phyloP scores from a whole-genome alignment of 2,797 vertebrate species.

The Nannoperca australis region DNA sequence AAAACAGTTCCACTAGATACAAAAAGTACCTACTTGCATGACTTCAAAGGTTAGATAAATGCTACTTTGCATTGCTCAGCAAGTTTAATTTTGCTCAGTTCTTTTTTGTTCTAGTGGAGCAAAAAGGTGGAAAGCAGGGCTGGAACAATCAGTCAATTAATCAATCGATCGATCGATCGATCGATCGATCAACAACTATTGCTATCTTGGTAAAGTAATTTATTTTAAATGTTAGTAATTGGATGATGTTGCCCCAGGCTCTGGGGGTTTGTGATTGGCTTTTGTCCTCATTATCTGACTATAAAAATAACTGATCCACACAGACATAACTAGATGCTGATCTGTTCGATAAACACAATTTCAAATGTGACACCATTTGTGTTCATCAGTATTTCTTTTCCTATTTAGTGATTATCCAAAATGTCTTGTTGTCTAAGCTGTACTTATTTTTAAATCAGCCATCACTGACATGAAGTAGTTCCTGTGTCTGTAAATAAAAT shows the following conservation, averaged over 20 bases:
- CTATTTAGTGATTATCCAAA: neutral
- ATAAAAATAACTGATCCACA: neutral
- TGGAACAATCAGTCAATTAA: neutral
- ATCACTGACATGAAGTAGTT: neutral
- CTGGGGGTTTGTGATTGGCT: neutral
- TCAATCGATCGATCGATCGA: neutral
- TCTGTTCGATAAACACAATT: neutral
- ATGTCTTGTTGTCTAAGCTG: neutral
- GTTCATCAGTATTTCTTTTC: neutral
- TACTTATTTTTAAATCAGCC: neutral
- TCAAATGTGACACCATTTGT: neutral
- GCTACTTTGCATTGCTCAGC: neutral
- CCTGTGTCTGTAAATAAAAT: neutral
- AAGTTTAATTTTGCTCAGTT: neutral
- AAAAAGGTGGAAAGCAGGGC: neutral
- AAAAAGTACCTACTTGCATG: neutral
- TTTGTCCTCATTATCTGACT: neutral
- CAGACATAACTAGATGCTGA: neutral
- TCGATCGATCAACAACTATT: neutral
- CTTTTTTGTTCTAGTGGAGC: neutral
- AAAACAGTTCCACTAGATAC: neutral
- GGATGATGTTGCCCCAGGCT: neutral
- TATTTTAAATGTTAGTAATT: neutral
- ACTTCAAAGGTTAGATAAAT: neutral
- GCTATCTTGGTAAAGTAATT: too few species aligned